phyloP scores from a whole-genome alignment of 2,797 vertebrate species.

The Dicrostonyx torquatus region DNA sequence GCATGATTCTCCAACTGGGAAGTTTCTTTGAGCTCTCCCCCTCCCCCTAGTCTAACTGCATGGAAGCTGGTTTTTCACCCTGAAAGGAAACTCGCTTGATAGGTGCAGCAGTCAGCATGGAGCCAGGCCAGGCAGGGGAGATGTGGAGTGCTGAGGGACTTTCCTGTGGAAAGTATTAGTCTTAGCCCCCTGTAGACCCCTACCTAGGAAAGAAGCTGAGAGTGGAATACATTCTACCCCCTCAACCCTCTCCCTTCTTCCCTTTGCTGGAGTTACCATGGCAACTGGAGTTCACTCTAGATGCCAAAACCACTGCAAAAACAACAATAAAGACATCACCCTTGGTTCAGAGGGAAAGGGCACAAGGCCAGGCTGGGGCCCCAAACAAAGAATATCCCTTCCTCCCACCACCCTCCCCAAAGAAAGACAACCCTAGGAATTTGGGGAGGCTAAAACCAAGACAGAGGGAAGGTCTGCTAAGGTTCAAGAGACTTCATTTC shows the following conservation, averaged over 20 bases:
- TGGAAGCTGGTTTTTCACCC: not conserved
- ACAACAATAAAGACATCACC: slow-evolving; percentile 46
- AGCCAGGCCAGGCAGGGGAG: not conserved
- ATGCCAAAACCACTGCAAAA: slow-evolving; percentile 73
- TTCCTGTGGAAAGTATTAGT: not conserved
- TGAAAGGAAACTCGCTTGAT: not conserved
- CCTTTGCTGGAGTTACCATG: slow-evolving; percentile 70
- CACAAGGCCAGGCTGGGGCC: not conserved
- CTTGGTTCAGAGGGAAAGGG: not conserved
- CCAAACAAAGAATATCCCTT: not conserved
- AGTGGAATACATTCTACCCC: slow-evolving; percentile 1
- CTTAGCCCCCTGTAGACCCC: not conserved
- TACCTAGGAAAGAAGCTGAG: slow-evolving; percentile 16
- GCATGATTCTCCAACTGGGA: not conserved
- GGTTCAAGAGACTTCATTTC: not conserved
- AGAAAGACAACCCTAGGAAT: not conserved
- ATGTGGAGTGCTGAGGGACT: rapidly evolving
- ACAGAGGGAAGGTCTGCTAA: not conserved
- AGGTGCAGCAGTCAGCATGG: not conserved
- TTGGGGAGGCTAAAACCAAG: not conserved
- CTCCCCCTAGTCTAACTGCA: not conserved
- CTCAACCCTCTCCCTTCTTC: slow-evolving; percentile 10
- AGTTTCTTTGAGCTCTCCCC: not conserved
- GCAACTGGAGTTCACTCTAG: slow-evolving; percentile 71
- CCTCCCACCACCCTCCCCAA: not conserved